Evolutionary conservation across 2,888 invertebrate genomes (phyloP), one percentile per base, ranked within the genome.

Genomic region (Caenorhabditis sp.): DNA sequence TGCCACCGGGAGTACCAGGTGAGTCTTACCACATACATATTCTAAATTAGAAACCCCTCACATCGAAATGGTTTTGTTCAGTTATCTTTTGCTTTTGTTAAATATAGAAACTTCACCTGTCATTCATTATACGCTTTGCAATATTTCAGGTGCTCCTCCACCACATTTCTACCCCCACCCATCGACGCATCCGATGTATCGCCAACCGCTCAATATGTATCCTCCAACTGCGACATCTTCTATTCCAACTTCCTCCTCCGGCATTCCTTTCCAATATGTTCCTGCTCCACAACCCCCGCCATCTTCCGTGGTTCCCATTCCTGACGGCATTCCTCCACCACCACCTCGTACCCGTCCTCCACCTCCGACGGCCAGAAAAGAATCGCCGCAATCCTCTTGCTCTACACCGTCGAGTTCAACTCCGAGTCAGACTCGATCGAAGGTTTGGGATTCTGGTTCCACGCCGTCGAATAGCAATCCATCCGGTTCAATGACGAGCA

Each of bases 201-300:
- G 18, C n/a, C n/a, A 47, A 15, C 13, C 13, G 13, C 40, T 15
- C 15, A 3, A 15, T 20, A 3, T 47, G 18, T 18, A 47, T 9
- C 47, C 18, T 18, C 58, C 37, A 32, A n/a, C 53, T 11, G 51
- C 20, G 2, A 9, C 47, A n/a, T 9, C 47, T 6, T 5, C n/a
- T 9, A 47, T 40, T 24, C 56, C 56, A 4, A 32, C 56, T n/a
- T 56, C 56, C 13, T 13, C 6, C 40, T 13, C 6, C 13, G 11
- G 13, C 13, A 9, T 4, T 9, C 32, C 32, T 32, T 32, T 9
- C 15, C 47, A 47, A 5, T 47, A 47, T 18, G 47, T 47, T 2
- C 47, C 47, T n/a, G 4, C 47, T 47, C 47, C 47, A 47, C 47
- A 47, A 47, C 18, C 47, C 18, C 47, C 47, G 18, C 47, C 47